Evolutionary conservation across 2,888 invertebrate genomes (phyloP), one percentile per base, ranked within the genome.

Genomic region (Epinotia ramella): DNA sequence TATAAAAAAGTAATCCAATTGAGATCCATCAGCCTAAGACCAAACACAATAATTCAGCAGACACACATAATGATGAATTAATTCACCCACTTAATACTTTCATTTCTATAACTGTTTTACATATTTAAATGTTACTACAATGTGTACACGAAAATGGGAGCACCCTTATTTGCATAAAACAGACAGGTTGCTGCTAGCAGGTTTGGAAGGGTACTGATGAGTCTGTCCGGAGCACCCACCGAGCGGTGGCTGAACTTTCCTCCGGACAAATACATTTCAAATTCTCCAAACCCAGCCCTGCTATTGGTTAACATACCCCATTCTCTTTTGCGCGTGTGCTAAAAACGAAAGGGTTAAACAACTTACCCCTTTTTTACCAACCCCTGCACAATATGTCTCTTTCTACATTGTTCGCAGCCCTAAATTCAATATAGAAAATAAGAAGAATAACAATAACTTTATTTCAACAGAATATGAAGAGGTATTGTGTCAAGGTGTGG

Each of bases 261-360:
- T 87, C 83, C 87, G 87, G 84, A 84, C 87, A 80, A 90, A 91
- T 89, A 90, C 87, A 89, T 91, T 90, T 88, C 87, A 89, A 92
- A 90, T 82, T 86, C 85, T 79, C 77, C 80, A 85, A 88, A 86
- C 83, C 81, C 89, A 87, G 87, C 82, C 79, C 84, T 92, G 86
- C 88, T 78, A 94, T 94, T 94, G 94, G 94, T 86, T 85, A 87
- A 85, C 82, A 84, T 85, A 83, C 80, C 88, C 89, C 89, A 85
- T 88, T 87, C 89, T 88, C 89, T 84, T 88, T 88, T 94, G 94
- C 93, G 94, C 93, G 87, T 94, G 94, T 94, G 93, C 93, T 91
- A 93, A 94, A 91, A 91, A 89, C 73, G 82, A 88, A 93, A 93
- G 94, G 94, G 93, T 93, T 92, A 89, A 89, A 89, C 86, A 88